Evolutionary conservation across 2,113 vertebrate genomes (phyloP).

Genomic region (Alectura lathami): DNA sequence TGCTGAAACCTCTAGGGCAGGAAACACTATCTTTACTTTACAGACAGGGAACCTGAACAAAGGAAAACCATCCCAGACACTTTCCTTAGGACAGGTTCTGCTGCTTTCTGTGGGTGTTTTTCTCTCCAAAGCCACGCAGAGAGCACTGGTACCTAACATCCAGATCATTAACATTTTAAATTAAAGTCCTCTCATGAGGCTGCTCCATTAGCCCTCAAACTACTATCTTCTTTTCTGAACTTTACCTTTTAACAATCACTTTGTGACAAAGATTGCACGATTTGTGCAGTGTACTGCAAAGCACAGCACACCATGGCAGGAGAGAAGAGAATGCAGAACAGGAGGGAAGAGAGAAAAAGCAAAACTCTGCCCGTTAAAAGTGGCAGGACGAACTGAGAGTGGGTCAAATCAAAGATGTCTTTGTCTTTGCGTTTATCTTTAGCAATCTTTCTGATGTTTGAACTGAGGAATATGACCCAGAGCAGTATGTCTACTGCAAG

Average conservation of each 20-base stretch:
- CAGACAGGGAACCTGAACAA: background rate
- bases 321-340: background rate
- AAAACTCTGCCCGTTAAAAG: background rate
- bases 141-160: background rate
- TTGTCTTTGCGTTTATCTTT: background rate
- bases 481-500: background rate
- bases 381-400: background rate
- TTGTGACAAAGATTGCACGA: accelerated
- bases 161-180: background rate
- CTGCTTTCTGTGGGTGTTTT: background rate
- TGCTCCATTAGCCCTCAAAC: background rate
- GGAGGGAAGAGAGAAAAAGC: background rate
- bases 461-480: no score
- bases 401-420: accelerated
- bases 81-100: background rate
- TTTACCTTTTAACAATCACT: background rate
- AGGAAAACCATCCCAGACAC: background rate
- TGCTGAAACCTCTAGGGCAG: background rate
- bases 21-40: background rate
- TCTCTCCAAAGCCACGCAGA: accelerated
- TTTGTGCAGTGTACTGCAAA: background rate
- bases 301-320: background rate
- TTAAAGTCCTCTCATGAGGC: background rate
- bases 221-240: background rate
- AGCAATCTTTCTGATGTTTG: background rate